A percentile compares a stretch with the other conserved stretches of the same genome.
Conservation (phyloP, 1,140 invertebrate genomes). For the Frieseomelitta varia region DNA sequence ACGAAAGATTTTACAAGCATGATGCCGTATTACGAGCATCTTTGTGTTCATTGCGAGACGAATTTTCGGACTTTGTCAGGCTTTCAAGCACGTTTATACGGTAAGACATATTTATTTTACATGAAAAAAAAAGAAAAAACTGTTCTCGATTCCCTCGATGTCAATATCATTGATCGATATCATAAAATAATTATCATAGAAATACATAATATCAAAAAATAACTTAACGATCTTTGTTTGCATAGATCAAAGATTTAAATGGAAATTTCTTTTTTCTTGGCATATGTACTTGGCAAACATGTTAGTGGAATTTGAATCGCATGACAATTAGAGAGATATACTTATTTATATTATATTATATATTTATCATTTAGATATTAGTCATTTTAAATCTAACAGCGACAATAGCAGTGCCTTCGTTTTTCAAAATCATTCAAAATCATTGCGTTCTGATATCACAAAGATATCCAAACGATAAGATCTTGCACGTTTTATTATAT, state of each 20-base stretch:
- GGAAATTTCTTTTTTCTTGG: too few relatives aligned
- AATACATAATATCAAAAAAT: not conserved
- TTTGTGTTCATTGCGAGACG: not conserved
- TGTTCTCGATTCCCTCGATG: slow-evolving; percentile 3
- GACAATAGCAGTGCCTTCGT: too few relatives aligned
- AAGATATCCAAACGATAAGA: not conserved
- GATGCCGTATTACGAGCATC: not conserved
- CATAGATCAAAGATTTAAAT: not conserved
- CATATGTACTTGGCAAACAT: too few relatives aligned
- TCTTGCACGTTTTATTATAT: not conserved
- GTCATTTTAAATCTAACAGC: too few relatives aligned
- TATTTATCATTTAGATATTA: too few relatives aligned
- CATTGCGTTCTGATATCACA: not conserved
- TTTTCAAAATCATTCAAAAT: not conserved
- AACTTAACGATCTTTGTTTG: not conserved
- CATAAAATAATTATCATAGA: not conserved
- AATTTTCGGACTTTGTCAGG: not conserved
- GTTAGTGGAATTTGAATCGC: too few relatives aligned
- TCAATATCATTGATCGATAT: not conserved
- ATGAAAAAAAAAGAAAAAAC: slow-evolving; percentile 31
- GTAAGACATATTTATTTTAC: not conserved
- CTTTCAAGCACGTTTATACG: not conserved
- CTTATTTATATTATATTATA: too few relatives aligned
- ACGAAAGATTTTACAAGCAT: slow-evolving; percentile 29
- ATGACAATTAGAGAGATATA: too few relatives aligned